Base-by-base conservation (phyloP, 2,113 vertebrate species). In the Aleadryas rufinucha region DNA sequence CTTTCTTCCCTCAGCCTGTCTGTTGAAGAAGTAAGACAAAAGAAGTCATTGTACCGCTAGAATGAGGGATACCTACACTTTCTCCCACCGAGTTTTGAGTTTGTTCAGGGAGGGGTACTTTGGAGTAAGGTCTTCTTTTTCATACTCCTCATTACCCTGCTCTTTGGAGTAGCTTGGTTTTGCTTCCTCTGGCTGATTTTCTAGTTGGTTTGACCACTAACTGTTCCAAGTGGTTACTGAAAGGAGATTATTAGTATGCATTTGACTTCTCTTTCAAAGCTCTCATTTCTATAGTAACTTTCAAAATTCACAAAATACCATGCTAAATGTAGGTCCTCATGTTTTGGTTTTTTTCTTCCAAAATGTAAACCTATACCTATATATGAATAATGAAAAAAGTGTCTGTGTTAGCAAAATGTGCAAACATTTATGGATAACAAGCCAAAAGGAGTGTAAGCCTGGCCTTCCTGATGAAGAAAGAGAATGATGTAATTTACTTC, bases 121-220 rank as follows among this genome's bases (percentile, higher is more conserved):
- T 0, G 0, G 35, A 59, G 42, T 31, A 74, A 80, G 49, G 37
- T 89, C 39, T 50, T 50, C 21, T 6, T 59, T 71, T 65, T 72
- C 1, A 0, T n/a, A 26, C 28, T 68, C 33, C 16, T 77, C 18
- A 7, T 61, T 63, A 39, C 47, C 45, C 17, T 53, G 56, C 31
- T 41, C 41, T 16, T 44, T 64, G 53, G 74, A 72, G 52, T 14
- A 57, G 53, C 16, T 81, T 23, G 20, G 42, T 56, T 79, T 69
- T 88, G 31, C 74, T 94, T 82, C 60, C 57, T 78, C 56, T 45
- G 61, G 13, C 47, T 70, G n/a, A 69, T 37, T 76, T 84, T 79
- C 56, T 76, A 11, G n/a, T 74, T 64, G 41, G 14, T 64, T 89
- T 75, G n/a, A 50, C 14, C 45, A 60, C 54, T n/a, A 16, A 37